Evolutionary conservation across 2,888 invertebrate genomes (phyloP).

Genomic region (Tinea pellionella): DNA sequence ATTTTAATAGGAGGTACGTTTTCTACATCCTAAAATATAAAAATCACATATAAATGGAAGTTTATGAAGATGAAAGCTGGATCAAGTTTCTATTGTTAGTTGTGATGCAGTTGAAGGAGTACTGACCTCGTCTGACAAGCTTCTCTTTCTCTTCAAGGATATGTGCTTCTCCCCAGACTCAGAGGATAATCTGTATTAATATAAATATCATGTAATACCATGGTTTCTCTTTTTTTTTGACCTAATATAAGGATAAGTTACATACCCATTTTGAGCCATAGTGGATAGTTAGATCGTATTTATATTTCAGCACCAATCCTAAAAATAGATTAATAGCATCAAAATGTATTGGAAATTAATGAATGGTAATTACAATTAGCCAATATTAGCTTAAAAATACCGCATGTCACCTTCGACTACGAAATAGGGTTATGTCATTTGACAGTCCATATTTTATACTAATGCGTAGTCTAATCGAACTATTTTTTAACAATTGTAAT

Average conservation of each 20-base stretch:
- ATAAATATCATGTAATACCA: background rate
- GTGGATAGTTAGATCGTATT: constrained; percentile 23
- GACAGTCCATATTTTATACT: background rate
- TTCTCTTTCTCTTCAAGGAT: constrained; percentile 56
- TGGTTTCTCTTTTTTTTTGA: background rate
- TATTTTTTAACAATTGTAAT: background rate
- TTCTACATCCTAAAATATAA: constrained; percentile 44
- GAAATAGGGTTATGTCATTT: constrained; percentile 69
- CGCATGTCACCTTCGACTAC: constrained; percentile 63
- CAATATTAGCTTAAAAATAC: constrained; percentile 47
- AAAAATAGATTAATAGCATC: background rate
- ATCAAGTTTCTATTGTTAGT: background rate
- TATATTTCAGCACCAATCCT: background rate
- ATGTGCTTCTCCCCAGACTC: constrained; percentile 46
- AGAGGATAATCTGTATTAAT: constrained; percentile 34
- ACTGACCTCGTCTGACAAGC: constrained; percentile 57
- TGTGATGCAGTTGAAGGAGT: background rate
- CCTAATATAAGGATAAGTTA: constrained; percentile 25
- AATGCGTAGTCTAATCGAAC: background rate
- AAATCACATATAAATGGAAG: constrained; percentile 4
- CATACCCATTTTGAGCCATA: constrained; percentile 63
- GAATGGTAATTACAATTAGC: background rate
- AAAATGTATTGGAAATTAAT: background rate
- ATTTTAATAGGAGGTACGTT: constrained; percentile 57
- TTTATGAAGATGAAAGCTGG: background rate